phyloP scores from a whole-genome alignment of 2,888 invertebrate species.

The Tolmerus cingulatus region DNA sequence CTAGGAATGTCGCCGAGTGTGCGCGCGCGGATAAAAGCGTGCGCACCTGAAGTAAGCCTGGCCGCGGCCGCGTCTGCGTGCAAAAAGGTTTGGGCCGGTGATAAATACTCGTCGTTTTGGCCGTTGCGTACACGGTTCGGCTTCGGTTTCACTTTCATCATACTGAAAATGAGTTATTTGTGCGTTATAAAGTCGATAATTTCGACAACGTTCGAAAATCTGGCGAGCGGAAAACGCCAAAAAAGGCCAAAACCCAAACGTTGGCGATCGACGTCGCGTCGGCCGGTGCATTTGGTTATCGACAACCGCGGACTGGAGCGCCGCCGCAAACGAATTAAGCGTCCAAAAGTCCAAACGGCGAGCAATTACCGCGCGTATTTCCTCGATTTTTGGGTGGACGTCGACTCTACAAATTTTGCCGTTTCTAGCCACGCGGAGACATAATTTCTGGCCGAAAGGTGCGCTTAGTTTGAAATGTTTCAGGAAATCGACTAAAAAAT shows the following conservation, averaged over 20 bases:
- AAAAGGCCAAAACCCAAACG: background rate
- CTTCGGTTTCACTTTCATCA: background rate
- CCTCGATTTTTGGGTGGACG: background rate
- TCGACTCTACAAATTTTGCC: background rate
- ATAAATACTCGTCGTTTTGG: background rate
- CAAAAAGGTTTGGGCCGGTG: background rate
- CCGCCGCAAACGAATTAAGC: background rate
- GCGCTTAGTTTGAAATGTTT: background rate
- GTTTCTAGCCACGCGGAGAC: background rate
- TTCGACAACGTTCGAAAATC: background rate
- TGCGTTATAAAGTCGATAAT: background rate
- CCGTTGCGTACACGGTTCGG: background rate
- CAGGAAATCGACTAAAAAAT: background rate
- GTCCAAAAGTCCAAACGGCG: background rate
- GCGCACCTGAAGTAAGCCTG: background rate
- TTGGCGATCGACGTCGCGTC: background rate
- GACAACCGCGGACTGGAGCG: background rate
- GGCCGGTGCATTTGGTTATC: background rate
- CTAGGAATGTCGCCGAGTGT: background rate
- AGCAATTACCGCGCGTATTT: background rate
- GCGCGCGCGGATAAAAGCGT: background rate
- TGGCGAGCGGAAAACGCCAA: background rate
- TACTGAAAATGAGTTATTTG: background rate
- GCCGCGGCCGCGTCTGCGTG: background rate
- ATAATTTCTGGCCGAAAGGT: background rate